phyloP scores from a whole-genome alignment of 2,113 vertebrate genomes.

The Acrocephalus arundinaceus region DNA sequence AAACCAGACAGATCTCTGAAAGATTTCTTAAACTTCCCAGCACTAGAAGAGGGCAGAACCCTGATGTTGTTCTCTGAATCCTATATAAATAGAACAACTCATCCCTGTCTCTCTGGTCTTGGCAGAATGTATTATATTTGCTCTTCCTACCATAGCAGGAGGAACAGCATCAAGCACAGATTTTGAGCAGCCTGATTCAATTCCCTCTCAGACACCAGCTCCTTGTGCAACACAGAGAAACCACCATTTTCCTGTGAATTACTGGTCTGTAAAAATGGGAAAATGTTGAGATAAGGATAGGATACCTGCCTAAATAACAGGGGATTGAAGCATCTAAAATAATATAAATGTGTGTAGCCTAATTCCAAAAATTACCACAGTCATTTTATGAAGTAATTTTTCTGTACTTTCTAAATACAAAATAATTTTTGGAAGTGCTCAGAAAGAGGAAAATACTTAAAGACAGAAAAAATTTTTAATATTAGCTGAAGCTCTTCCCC shows the following conservation, averaged over 20 bases:
- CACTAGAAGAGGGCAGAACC: not conserved
- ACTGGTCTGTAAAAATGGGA: not conserved
- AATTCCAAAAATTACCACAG: not conserved
- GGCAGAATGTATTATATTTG: not conserved
- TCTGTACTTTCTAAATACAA: not conserved
- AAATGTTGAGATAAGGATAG: not conserved
- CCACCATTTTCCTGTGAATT: not conserved
- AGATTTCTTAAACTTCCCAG: not conserved
- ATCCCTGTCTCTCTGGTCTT: not conserved
- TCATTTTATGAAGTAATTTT: not conserved
- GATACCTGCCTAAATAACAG: not conserved
- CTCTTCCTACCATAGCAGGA: not conserved
- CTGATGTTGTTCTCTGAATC: not conserved
- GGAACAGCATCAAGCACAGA: not conserved
- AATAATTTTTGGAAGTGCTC: not conserved
- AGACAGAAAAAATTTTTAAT: not conserved
- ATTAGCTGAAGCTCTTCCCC: not conserved
- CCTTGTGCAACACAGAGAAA: not conserved
- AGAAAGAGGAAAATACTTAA: not conserved
- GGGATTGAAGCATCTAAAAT: not conserved
- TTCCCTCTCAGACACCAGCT: not conserved
- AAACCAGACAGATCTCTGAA: not conserved
- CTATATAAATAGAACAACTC: not conserved
- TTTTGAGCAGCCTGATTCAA: not conserved
- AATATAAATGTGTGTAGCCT: not conserved